Base-by-base conservation (phyloP, 2,797 vertebrate species). In the Peromyscus melanophrys region DNA sequence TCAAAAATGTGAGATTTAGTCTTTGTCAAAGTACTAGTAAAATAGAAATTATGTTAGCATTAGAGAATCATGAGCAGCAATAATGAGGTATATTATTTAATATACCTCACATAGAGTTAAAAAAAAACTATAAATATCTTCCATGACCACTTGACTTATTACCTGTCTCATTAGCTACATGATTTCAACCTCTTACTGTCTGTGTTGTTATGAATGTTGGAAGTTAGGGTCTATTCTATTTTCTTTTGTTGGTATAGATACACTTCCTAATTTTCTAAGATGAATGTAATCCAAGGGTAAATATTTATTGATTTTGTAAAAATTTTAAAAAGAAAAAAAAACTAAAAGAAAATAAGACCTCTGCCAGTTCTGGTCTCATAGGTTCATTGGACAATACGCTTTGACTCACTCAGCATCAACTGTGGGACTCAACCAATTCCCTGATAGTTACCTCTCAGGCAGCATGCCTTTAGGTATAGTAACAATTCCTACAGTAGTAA, bases 1-100 rank as follows among this genome's bases (percentile, higher is more conserved):
- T 49, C 7, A 90, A 92, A 90, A 94, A 43, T 73, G 6, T 75
- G 21, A 92, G 40, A 87, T 40, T n/a, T 94, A 61, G 23, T 40
- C 6, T 81, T 46, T 82, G 40, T 69, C 27, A 77, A 75, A 84
- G 78, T 21, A 69, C 89, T 71, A 13, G 14, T 94, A 37, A 93
- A 96, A 85, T 73, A 71, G 84, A 76, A 52, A 71, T 90, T 91
- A 29, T 73, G 34, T 94, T 61, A 63, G n/a, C 59, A 80, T 92
- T 80, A 87, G 17, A 93, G 65, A 83, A 63, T 82, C 57, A 49
- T 85, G 31, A 12, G 6, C 14, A 82, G 6, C 4, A 71, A 80
- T 89, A 52, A 46, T 63, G 21, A 57, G n/a, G 84, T 27, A 0
- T 37, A 76, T 8, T 92, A 90, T 46, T 96, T 27, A 84, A 67